Base-by-base conservation (phyloP, 2,888 invertebrate genomes). In the Malthinus flaveolus region DNA sequence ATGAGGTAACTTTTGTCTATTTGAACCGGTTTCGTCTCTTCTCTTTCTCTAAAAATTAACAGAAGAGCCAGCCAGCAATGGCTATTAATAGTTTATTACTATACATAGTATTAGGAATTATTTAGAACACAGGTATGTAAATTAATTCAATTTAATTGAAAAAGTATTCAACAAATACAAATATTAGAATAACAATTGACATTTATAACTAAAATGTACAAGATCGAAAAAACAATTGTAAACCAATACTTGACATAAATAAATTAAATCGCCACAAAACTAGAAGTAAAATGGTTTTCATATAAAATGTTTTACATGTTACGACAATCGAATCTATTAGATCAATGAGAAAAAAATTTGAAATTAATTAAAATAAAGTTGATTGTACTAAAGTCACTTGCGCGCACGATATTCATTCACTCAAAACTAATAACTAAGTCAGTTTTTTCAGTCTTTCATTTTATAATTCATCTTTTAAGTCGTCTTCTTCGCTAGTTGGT, bases 401-500 rank as follows among this genome's bases (percentile, higher is more conserved):
- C 45, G 39, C 57, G 49, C 32, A 15, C n/a, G 23, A 39, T 49
- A 55, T 45, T 50, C 61, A 55, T 50, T 37, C 61, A 60, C 10
- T 32, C 11, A 50, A 37, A 23, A 34, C 39, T 54, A 57, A 31
- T 49, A 48, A 15, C 56, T 42, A 60, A 45, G 39, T 51, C 42
- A 34, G 39, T 55, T 46, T 50, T 32, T 42, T 57, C 75, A 75
- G 74, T 75, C 75, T 75, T 74, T 64, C 68, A 59, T 67, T 66
- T 81, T 82, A 93, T 83, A 93, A 86, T 81, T 93, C 93, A 78
- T 93, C 93, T 78, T 91, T 93, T 72, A 91, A 88, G 1, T 87
- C 89, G 0, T 87, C 88, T 0, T 85, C 86, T 39, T 84, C 86
- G 12, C 85, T 82, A 23, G 84, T 78, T 33, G 88, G 86, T 12